Conservation (phyloP, 2,113 vertebrate species). For the Phainopepla nitens region DNA sequence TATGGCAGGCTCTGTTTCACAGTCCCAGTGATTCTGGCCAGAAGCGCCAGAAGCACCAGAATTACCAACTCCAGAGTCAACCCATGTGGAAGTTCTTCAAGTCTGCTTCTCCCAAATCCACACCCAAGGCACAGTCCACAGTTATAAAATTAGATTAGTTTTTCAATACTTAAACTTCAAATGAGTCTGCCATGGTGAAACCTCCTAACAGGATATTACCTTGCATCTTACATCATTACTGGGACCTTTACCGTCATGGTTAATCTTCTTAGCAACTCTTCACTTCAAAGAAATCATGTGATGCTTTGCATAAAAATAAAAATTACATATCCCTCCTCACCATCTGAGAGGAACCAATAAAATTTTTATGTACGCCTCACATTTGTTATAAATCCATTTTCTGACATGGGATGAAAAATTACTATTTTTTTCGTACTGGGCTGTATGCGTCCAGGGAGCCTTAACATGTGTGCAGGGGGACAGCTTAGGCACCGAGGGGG, state of each 20-base stretch:
- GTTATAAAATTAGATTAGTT: background rate
- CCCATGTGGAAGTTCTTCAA: background rate
- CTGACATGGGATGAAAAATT: background rate
- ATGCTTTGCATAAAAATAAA: background rate
- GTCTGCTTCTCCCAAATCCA: background rate
- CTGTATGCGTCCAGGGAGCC: rapidly evolving
- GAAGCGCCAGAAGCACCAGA: background rate
- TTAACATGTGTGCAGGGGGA: background rate
- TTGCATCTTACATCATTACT: background rate
- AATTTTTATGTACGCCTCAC: background rate
- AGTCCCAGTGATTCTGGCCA: background rate
- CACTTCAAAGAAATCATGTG: background rate
- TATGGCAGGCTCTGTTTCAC: background rate
- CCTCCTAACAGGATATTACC: background rate
- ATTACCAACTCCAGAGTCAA: background rate
- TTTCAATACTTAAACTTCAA: background rate
- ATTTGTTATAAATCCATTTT: background rate
- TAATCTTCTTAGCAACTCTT: background rate
- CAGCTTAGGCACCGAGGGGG: rapidly evolving
- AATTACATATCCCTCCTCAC: background rate
- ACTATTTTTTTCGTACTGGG: background rate
- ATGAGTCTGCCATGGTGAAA: background rate
- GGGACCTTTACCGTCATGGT: background rate
- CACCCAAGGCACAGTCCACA: background rate
- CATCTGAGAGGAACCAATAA: background rate